Base-by-base conservation (phyloP, 2,888 invertebrate species). In the Norana najaformis region DNA sequence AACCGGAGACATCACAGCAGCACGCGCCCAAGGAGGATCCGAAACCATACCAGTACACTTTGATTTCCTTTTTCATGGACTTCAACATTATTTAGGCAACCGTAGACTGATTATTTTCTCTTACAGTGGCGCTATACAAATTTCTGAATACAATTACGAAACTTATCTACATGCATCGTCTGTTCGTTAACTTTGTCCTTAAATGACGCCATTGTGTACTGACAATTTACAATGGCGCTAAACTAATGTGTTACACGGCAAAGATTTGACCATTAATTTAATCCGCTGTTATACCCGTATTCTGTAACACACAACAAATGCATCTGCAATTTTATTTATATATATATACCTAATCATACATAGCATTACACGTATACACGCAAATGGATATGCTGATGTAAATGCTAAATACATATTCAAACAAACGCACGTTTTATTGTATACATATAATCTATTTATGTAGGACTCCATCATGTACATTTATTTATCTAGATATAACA, bases 11-110 rank as follows among this genome's bases (percentile, higher is more conserved):
- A 90, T 82, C n/a, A 83, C 83, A 34, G 37, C 39, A n/a, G 83
- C 89, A 20, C 88, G 89, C 13, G 82, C 69, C 14, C 35, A 38
- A 20, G 85, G 88, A 23, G 83, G 41, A 35, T 41, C 35, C 14
- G 88, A 89, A 6, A 85, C 90, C 34, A 82, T 90, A 4, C 89
- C 91, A 35, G 91, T 91, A n/a, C 37, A 88, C 30, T 69, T 8
- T 69, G 16, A 8, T 69, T 69, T 47, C 20, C 3, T 23, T 47
- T 23, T 23, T 47, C 1, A 30, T 69, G 4, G 3, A n/a, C 0
- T 69, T 8, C 13, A 11, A 69, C 69, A n/a, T 69, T 11, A 69
- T 69, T n/a, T 69, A 0, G 14, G 30, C 30, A n/a, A 69, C 69
- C 13, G 69, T 16, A 20, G n/a, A 23, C 8, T 69, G 6, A 69